Conservation (phyloP, 2,113 vertebrate genomes). For the Kobus ellipsiprymnus region DNA sequence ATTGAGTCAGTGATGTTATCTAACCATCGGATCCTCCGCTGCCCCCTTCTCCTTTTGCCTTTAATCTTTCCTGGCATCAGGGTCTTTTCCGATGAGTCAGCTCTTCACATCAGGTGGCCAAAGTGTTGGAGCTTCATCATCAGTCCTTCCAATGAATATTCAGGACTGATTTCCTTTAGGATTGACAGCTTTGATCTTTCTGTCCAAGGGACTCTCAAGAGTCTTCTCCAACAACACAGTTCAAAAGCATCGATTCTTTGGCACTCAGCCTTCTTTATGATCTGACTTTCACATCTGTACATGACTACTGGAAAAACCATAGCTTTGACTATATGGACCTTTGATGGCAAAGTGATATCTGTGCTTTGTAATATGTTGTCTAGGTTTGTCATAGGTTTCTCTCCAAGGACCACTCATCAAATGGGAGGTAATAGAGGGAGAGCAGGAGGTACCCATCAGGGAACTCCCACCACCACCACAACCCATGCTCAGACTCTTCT, state of each 20-base stretch:
- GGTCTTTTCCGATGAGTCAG: not conserved
- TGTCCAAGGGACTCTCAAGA: not conserved
- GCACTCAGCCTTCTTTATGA: not conserved
- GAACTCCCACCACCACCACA: rapidly evolving
- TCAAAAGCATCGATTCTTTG: not conserved
- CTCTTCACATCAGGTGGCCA: not conserved
- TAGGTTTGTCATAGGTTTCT: not conserved
- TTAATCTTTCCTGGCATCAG: not conserved
- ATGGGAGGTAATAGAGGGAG: not conserved
- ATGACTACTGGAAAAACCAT: not conserved
- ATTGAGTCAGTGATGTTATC: not conserved
- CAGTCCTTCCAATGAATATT: not conserved
- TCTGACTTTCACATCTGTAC: not conserved
- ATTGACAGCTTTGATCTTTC: not conserved
- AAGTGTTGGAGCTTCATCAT: not conserved
- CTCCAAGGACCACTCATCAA: not conserved
- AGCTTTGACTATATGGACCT: not conserved
- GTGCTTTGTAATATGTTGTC: not conserved
- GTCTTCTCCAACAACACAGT: not conserved
- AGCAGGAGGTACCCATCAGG: not conserved
- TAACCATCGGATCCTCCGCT: rapidly evolving
- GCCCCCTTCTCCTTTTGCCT: not conserved
- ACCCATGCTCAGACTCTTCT: not conserved
- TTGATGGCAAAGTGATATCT: not conserved
- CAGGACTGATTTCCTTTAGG: not conserved